Base-by-base conservation (phyloP, 2,888 invertebrate species). In the Incurvaria masculella region DNA sequence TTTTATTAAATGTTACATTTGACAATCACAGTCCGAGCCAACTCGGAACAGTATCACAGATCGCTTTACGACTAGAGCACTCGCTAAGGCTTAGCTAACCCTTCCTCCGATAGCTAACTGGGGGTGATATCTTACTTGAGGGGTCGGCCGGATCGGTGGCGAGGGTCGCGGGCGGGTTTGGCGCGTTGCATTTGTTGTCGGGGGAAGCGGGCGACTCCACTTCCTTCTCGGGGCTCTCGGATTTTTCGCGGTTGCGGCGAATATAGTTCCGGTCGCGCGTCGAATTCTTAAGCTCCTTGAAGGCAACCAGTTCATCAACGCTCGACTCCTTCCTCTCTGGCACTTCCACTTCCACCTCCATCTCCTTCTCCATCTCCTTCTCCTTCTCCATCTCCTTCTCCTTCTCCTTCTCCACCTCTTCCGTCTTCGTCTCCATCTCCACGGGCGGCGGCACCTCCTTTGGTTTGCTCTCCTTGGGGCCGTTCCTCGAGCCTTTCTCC, bases 191-290 rank as follows among this genome's bases (percentile, higher is more conserved):
- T n/a, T n/a, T n/a, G 52, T 52, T 33, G 58, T 56, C 21, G 43
- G 56, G 56, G 56, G 56, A 52, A 48, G 19, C 21, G 56, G 53
- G 45, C 42, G 47, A 53, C 21, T 54, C 58, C 21, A 53, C 54
- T 45, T 49, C 42, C 27, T 56, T 65, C 56, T 81, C 81, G 23
- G 82, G 84, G 65, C 82, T 86, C 59, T 79, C 75, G 21, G 81
- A 83, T 56, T 74, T 78, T 53, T 82, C 81, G 54, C 81, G 74
- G 65, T 86, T 86, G 49, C 87, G 78, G 49, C 86, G 73, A 63
- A 86, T 79, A 72, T 87, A 88, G 64, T 83, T 82, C 48, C 85
- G 78, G 59, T 81, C 81, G 68, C 81, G 82, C 61, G 76, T 70
- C 56, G 78, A 79, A 54, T 74, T 76, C 60, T 80, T 81, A 39